Evolutionary conservation across 2,888 invertebrate genomes (phyloP).

Genomic region (Thalpophila matura): DNA sequence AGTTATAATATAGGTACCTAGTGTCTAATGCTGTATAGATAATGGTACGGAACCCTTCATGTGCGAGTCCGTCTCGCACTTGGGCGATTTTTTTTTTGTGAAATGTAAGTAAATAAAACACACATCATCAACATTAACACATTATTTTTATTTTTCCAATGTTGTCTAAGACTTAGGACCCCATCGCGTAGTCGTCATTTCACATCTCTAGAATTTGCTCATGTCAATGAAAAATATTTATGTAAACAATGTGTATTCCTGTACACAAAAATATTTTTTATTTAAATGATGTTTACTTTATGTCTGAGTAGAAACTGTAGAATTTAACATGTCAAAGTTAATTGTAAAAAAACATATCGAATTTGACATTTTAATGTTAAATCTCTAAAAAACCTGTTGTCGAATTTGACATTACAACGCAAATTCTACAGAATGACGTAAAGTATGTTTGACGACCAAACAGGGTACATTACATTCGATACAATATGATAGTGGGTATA

Average conservation of each 20-base stretch:
- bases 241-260: neutral
- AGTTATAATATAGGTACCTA: no score
- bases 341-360: neutral
- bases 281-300: no score
- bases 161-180: conserved; percentile 62
- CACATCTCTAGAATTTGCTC: neutral
- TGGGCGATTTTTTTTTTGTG: no score
- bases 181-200: conserved; percentile 49
- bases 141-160: conserved; percentile 65
- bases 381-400: neutral
- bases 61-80: no score
- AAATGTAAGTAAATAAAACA: conserved; percentile 61
- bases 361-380: neutral
- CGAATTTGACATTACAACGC: neutral
- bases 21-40: no score
- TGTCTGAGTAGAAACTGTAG: neutral
- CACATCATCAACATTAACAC: conserved; percentile 70
- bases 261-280: no score
- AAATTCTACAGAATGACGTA: neutral
- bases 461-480: conserved; percentile 53
- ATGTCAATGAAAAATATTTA: neutral
- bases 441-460: conserved; percentile 58
- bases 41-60: no score
- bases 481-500: conserved; percentile 41
- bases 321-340: neutral